Evolutionary conservation across 2,888 invertebrate genomes (phyloP), one percentile per base, ranked within the genome.

Genomic region (Siphonodentalium dalli): DNA sequence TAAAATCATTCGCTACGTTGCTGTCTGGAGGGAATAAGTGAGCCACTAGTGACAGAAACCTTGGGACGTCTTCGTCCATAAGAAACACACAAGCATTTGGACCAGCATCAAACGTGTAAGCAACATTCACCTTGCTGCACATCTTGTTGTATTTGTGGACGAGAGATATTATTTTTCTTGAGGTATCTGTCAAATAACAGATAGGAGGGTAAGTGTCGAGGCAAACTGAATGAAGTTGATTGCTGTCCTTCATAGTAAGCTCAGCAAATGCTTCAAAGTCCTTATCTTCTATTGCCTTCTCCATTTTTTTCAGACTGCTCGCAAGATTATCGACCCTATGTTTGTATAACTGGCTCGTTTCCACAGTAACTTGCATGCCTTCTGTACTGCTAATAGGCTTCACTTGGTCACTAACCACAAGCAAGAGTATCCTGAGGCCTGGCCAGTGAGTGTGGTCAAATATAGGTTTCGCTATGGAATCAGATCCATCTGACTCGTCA

Each of bases 61-160:
- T 85, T 0, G 88, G 84, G 0, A 94, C 88, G 78, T 91, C 87
- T 58, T 89, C 83, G 65, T 92, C 88, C 42, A 91, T 82, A 15
- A 94, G 82, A 82, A 91, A 96, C 0, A 98, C 82, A 79, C 93
- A 95, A 4, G 93, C 93, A 85, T 99, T 99, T 42, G 97, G 92
- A 5, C 99, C 99, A 48, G 99, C 99, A 86, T 99, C 99, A 85
- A 93, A 99, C n/a, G 98, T 97, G 79, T 99, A 99, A 0, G 95
- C 94, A 7, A 93, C n/a, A n/a, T 87, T 89, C 15, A 83, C 80
- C n/a, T n/a, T n/a, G n/a, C n/a, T n/a, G 71, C 84, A 85, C 24
- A 85, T 80, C 37, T 87, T 84, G 82, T 99, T 99, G 77, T 90
- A 94, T 20, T 85, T 83, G 82, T 97, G 93, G 44, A 97, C 86